Evolutionary conservation across 2,888 invertebrate genomes (phyloP).

Genomic region (Sminthurinus aureus): DNA sequence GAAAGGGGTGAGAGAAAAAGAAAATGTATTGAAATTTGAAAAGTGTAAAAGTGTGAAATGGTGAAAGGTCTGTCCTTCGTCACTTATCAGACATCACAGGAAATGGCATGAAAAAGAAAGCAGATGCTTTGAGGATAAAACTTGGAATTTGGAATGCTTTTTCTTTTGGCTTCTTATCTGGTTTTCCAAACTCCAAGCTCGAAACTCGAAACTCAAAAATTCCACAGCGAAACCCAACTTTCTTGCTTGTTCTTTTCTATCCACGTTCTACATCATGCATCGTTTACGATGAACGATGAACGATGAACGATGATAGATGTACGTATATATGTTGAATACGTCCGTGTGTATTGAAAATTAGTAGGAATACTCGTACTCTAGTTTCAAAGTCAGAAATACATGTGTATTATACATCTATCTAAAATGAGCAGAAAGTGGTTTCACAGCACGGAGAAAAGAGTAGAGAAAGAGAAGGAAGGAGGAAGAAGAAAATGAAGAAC

Average conservation of each 20-base stretch:
- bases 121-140: not conserved
- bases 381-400: not conserved
- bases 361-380: not conserved
- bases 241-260: not conserved
- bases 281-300: too few relatives aligned
- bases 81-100: not conserved
- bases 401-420: too few relatives aligned
- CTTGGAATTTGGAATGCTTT: not conserved
- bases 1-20: not conserved
- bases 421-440: too few relatives aligned
- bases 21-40: not conserved
- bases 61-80: not conserved
- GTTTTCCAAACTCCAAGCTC: too few relatives aligned
- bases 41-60: too few relatives aligned
- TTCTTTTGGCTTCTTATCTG: not conserved
- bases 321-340: not conserved
- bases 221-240: too few relatives aligned
- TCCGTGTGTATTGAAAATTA: not conserved
- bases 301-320: too few relatives aligned
- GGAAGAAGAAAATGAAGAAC: not conserved
- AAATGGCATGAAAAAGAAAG: not conserved
- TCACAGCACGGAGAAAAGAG: not conserved
- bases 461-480: not conserved
- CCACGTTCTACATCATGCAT: not conserved
- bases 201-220: too few relatives aligned